Percentiles rank a stretch among this genome's conserved stretches.
Evolutionary conservation across 2,888 invertebrate species (phyloP).

Genomic region (Drosophila antonietae): DNA sequence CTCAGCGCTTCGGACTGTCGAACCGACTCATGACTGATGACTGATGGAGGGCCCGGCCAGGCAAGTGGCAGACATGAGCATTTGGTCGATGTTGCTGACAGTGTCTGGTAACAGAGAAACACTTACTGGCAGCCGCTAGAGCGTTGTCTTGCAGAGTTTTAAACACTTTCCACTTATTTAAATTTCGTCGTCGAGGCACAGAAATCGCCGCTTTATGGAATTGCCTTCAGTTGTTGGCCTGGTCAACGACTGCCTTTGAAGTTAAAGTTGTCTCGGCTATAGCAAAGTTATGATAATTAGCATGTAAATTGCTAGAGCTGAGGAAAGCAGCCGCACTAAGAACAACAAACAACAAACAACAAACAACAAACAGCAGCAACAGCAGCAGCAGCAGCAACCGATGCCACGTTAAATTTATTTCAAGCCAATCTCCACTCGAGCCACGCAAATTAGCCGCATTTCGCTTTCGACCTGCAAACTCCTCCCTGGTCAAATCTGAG

Average conservation of each 20-base stretch:
- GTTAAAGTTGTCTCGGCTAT: slow-evolving; percentile 47
- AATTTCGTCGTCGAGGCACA: slow-evolving; percentile 71
- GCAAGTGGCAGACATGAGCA: slow-evolving; percentile 43
- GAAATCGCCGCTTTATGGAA: slow-evolving; percentile 52
- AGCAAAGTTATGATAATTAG: slow-evolving; percentile 75
- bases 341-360: background rate
- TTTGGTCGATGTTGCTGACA: slow-evolving; percentile 35
- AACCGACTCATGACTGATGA: slow-evolving; percentile 16
- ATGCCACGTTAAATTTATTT: slow-evolving; percentile 40
- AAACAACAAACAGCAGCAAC: slow-evolving; percentile 29
- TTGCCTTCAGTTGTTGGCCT: slow-evolving; percentile 27
- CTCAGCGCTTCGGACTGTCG: slow-evolving; percentile 15
- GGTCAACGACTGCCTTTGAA: slow-evolving; percentile 41
- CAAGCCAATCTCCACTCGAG: slow-evolving; percentile 47
- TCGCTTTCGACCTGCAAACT: slow-evolving; percentile 50
- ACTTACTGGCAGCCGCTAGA: slow-evolving; percentile 25
- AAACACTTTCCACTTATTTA: slow-evolving; percentile 80
- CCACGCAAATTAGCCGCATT: slow-evolving; percentile 60
- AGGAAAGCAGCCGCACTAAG: slow-evolving; percentile 54
- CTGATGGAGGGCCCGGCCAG: slow-evolving; percentile 45
- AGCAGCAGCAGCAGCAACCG: slow-evolving; percentile 38
- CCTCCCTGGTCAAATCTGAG: slow-evolving; percentile 48
- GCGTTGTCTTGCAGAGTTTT: slow-evolving; percentile 29
- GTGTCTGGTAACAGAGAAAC: slow-evolving; percentile 30
- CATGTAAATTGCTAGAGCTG: slow-evolving; percentile 67